These are phyloP conservation scores for Magallana gigas DNA, from an alignment of 1,140 invertebrate species.

Conservation along the genomic window DNA sequence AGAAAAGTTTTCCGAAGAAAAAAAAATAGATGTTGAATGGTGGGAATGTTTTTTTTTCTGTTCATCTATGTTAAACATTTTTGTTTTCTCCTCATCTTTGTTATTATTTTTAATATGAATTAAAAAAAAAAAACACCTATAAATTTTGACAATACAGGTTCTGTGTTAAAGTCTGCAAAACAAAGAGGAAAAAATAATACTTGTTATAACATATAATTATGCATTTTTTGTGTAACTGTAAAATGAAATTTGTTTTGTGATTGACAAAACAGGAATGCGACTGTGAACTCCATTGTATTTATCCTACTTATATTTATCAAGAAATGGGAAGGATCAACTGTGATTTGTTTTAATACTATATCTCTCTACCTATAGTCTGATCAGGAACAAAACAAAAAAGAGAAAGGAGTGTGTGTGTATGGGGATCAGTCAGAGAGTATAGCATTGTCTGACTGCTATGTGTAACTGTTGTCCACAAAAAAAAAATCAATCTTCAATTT, in stretches of 20 bases:
- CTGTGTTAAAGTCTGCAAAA: too few species aligned
- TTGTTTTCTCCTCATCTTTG: too few species aligned
- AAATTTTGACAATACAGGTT: too few species aligned
- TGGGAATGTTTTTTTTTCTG: too few species aligned
- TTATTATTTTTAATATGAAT: too few species aligned
- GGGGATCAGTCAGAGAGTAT: not conserved
- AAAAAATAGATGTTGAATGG: too few species aligned
- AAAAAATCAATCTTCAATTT: conserved; percentile 28
- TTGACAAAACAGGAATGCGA: not conserved
- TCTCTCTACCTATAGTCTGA: conserved; percentile 11
- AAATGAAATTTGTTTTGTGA: not conserved
- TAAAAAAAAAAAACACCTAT: too few species aligned
- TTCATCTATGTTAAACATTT: too few species aligned
- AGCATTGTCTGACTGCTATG: conserved; percentile 4
- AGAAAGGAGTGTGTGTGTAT: not conserved
- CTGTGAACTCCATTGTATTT: not conserved
- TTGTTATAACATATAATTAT: too few species aligned
- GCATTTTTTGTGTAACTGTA: conserved; percentile 12
- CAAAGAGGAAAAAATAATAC: too few species aligned
- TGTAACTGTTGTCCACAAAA: conserved; percentile 33
- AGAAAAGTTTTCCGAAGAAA: too few species aligned
- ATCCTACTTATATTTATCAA: conserved; percentile 14
- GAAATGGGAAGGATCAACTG: conserved; percentile 26
- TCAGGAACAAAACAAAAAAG: conserved; percentile 13
- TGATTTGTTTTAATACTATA: not conserved